These are phyloP conservation scores for Prosapia bicincta DNA, from an alignment of 2,888 invertebrate genomes.

Conservation along the genomic window DNA sequence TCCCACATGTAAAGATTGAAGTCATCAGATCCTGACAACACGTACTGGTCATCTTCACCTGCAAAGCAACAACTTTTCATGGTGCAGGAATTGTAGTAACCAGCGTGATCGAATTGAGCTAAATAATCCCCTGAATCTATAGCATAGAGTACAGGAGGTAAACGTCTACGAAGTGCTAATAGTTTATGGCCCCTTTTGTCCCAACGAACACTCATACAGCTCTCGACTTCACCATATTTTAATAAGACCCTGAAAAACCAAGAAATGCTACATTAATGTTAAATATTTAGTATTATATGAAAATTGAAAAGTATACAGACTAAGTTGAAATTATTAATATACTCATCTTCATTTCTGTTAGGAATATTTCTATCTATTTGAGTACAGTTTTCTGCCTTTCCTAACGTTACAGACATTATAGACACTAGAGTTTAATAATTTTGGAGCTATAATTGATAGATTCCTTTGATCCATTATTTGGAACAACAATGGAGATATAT, in stretches of 20 bases:
- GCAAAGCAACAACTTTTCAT: conserved; percentile 97
- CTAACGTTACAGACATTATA: too few relatives aligned
- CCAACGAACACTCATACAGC: conserved; percentile 92
- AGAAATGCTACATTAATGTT: background rate
- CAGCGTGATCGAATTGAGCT: conserved; percentile 82
- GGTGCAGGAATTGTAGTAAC: conserved; percentile 94
- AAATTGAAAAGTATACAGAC: too few relatives aligned
- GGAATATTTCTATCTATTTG: too few relatives aligned
- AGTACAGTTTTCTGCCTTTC: too few relatives aligned
- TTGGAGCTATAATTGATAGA: too few relatives aligned
- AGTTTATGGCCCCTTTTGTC: conserved; percentile 73
- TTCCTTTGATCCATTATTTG: too few relatives aligned
- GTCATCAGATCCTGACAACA: conserved; percentile 93
- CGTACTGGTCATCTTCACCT: conserved; percentile 82
- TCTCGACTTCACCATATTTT: conserved; percentile 67
- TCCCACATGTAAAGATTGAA: conserved; percentile 95
- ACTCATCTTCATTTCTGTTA: too few relatives aligned
- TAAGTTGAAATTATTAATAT: too few relatives aligned
- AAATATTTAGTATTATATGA: too few relatives aligned
- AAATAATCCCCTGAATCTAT: conserved; percentile 65
- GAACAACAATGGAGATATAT: too few relatives aligned
- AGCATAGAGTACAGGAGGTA: conserved; percentile 76
- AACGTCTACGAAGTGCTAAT: conserved; percentile 77
- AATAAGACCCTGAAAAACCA: conserved; percentile 58
- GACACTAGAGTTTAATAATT: too few relatives aligned